phyloP scores from a whole-genome alignment of 2,888 invertebrate species.

The Synanthedon tipuliformis region DNA sequence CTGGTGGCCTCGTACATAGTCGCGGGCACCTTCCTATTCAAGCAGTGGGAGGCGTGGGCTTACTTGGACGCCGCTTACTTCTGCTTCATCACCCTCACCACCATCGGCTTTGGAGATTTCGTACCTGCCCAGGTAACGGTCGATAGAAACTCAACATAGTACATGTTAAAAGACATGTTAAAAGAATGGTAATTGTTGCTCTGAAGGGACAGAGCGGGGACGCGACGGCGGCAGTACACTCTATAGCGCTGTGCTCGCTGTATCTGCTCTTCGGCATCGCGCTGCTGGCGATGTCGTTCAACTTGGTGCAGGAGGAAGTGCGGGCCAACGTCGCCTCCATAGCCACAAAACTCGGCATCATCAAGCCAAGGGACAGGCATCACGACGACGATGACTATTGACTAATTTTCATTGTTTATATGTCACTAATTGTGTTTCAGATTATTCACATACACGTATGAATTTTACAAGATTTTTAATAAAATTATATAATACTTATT shows the following conservation, averaged over 20 bases:
- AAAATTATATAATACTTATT: too few species aligned
- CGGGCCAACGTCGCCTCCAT: conserved; percentile 88
- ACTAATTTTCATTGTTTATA: background rate
- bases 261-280: conserved; percentile 96
- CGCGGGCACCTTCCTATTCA: conserved; percentile 88
- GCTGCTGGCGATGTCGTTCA: conserved; percentile 95
- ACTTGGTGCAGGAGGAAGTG: conserved; percentile 94
- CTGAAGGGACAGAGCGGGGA: conserved; percentile 24
- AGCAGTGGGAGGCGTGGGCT: conserved; percentile 87
- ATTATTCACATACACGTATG: too few species aligned
- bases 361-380: conserved; percentile 74
- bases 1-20: conserved; percentile 90
- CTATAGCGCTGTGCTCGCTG: conserved; percentile 87
- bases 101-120: conserved; percentile 93
- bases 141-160: background rate
- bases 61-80: conserved; percentile 92
- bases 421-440: too few species aligned
- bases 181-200: background rate
- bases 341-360: conserved; percentile 87
- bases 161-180: conserved; percentile 23
- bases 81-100: conserved; percentile 93
- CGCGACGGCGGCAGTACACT: conserved; percentile 52
- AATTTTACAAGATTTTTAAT: too few species aligned
- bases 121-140: conserved; percentile 82
- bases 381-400: conserved; percentile 64